A percentile compares a stretch with the other conserved stretches of the same genome.
Conservation (phyloP, 64 coral and sea anemone genomes). For the Catalaphyllia jardinei region DNA sequence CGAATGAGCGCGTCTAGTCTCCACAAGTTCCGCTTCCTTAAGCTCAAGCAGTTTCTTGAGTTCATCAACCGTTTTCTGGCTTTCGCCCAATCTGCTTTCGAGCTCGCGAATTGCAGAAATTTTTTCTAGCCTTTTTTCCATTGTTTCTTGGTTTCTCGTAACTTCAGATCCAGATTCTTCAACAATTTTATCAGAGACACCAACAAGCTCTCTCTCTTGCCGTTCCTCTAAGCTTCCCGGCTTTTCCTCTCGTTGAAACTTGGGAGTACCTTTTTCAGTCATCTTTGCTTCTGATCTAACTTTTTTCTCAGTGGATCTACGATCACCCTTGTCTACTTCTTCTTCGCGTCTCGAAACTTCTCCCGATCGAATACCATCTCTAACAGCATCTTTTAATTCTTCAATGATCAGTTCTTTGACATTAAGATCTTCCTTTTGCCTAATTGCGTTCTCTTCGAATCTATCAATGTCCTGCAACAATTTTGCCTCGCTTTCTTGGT, state of each 20-base stretch:
- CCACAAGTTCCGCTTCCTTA: conserved; percentile 69
- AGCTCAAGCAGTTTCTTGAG: conserved; percentile 11
- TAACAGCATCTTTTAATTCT: conserved; percentile 29
- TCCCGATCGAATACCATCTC: conserved; percentile 19
- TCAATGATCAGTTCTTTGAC: conserved; percentile 40
- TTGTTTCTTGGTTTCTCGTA: background rate
- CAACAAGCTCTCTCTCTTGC: background rate
- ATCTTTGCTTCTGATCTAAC: background rate
- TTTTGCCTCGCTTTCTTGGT: conserved; percentile 35
- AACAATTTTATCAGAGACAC: background rate
- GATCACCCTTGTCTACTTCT: background rate
- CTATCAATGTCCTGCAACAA: conserved; percentile 37
- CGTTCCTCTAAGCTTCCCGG: background rate
- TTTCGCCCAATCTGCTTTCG: conserved; percentile 14
- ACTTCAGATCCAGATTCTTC: background rate
- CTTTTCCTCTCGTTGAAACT: background rate
- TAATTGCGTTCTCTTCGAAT: conserved; percentile 18
- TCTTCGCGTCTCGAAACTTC: conserved; percentile 36
- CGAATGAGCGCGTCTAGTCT: conserved; percentile 62
- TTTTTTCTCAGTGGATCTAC: background rate
- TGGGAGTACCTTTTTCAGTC: background rate
- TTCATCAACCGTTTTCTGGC: background rate
- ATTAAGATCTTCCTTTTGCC: conserved; percentile 17
- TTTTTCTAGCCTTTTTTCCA: background rate
- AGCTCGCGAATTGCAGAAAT: conserved; percentile 9